Percentiles rank a stretch among this genome's conserved stretches.
These are phyloP conservation scores for Drosophila basisetae DNA, from an alignment of 2,888 invertebrate genomes.

Conservation along the genomic window DNA sequence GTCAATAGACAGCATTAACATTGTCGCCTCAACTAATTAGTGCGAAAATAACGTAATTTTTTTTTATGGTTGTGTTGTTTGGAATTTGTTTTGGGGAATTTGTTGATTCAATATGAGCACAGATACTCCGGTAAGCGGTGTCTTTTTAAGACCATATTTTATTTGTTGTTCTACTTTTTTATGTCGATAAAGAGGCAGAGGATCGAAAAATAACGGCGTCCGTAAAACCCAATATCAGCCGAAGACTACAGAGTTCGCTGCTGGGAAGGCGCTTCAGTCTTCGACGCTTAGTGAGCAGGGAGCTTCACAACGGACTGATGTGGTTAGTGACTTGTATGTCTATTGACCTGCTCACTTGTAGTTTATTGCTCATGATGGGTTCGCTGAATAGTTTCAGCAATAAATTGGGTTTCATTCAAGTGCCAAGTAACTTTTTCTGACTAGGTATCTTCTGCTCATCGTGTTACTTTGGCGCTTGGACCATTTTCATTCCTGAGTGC, in stretches of 20 bases:
- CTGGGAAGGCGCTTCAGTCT: not conserved
- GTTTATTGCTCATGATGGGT: not conserved
- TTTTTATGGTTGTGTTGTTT: not conserved
- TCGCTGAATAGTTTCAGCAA: not conserved
- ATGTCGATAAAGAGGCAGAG: not conserved
- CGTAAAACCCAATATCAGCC: not conserved
- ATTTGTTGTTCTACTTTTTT: not conserved
- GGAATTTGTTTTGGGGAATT: not conserved
- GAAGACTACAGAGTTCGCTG: not conserved
- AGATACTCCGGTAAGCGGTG: not conserved
- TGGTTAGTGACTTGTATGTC: not conserved
- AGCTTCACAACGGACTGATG: not conserved
- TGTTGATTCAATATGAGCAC: not conserved
- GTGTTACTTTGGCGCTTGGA: not conserved
- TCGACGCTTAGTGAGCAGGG: not conserved
- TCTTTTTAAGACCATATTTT: not conserved
- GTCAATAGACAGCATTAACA: constrained; percentile 28
- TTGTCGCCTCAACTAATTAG: not conserved
- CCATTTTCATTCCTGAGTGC: too few species aligned
- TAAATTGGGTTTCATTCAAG: not conserved
- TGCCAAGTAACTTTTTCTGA: not conserved
- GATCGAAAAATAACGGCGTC: too few species aligned
- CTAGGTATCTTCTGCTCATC: not conserved
- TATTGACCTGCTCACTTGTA: not conserved
- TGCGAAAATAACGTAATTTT: not conserved